phyloP scores from a whole-genome alignment of 2,113 vertebrate genomes.

The Laticauda colubrina region DNA sequence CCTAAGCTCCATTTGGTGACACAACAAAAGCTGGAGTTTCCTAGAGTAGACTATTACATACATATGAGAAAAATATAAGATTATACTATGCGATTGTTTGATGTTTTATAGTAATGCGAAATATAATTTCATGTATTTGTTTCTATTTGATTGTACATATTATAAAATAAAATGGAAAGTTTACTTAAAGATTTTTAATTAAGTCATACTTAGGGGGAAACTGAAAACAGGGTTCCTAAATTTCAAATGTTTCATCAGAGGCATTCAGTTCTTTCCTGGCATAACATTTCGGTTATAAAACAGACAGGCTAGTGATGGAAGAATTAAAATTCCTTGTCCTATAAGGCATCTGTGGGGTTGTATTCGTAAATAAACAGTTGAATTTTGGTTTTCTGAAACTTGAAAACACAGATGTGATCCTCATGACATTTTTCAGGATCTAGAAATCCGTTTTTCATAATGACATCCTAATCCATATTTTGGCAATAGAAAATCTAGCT shows the following conservation, averaged over 20 bases:
- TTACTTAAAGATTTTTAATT: constrained; percentile 73
- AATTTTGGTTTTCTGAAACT: not conserved
- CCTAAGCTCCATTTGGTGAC: not conserved
- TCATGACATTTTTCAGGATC: not conserved
- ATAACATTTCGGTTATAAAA: not conserved
- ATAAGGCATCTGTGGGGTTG: not conserved
- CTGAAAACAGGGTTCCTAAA: constrained; percentile 18
- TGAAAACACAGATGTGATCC: not conserved
- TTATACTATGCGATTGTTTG: constrained; percentile 68
- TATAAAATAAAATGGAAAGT: constrained; percentile 75
- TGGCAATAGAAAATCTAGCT: not conserved
- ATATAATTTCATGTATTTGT: constrained; percentile 67
- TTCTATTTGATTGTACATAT: constrained; percentile 77
- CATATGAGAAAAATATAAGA: constrained; percentile 64
- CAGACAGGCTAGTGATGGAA: not conserved
- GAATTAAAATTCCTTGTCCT: not conserved
- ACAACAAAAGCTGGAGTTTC: not conserved
- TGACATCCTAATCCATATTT: not conserved
- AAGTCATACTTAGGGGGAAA: constrained; percentile 64
- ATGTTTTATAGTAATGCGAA: constrained; percentile 67
- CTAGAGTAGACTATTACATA: constrained; percentile 45
- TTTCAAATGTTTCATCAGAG: not conserved
- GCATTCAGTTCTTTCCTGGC: not conserved
- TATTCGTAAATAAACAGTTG: not conserved
- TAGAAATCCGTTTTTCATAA: not conserved